Evolutionary conservation across 2,113 vertebrate species (phyloP), one percentile per base, ranked within the genome.

Genomic region (Pelobates fuscus): DNA sequence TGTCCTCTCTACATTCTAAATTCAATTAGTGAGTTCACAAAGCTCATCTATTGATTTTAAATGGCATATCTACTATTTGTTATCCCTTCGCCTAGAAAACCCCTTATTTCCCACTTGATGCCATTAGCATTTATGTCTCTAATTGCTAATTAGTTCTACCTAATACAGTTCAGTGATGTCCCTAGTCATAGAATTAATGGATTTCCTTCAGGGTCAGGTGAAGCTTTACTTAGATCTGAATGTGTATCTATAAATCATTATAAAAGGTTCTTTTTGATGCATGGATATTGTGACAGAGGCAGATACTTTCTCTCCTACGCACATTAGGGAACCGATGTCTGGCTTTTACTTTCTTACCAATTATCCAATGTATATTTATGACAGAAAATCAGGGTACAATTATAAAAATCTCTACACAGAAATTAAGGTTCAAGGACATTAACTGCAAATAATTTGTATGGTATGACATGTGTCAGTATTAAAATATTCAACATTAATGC

Each of bases 101-200:
- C 59, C 46, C 63, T 66, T 46, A 67, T 29, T 75, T 65, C 26
- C 63, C 41, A 59, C 67, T 67, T 21, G 29, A 74, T 74, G 65
- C 72, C 72, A 75, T 75, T 75, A 75, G 63, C 63, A 75, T 29
- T 67, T 54, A 23, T 67, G 25, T 67, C 71, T 54, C 63, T 75
- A 75, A 75, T 75, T 75, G 72, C 72, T 75, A 75, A 75, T 75
- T 75, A 75, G 72, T 75, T 75, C 63, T 75, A 66, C 54, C 63
- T 67, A 75, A 75, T 60, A 75, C 72, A 75, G 72, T 67, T 67
- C 63, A 75, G 63, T 67, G 63, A 75, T 75, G 72, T 67, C 59
- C 72, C 52, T 46, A 75, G 63, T 75, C 63, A 75, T 58, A 75
- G 37, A 67, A 75, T 75, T 75, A 67, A 75, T 75, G 54, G 72